Evolutionary conservation across 2,797 vertebrate genomes (phyloP), one percentile per base, ranked within the genome.

Genomic region (Manis javanica): DNA sequence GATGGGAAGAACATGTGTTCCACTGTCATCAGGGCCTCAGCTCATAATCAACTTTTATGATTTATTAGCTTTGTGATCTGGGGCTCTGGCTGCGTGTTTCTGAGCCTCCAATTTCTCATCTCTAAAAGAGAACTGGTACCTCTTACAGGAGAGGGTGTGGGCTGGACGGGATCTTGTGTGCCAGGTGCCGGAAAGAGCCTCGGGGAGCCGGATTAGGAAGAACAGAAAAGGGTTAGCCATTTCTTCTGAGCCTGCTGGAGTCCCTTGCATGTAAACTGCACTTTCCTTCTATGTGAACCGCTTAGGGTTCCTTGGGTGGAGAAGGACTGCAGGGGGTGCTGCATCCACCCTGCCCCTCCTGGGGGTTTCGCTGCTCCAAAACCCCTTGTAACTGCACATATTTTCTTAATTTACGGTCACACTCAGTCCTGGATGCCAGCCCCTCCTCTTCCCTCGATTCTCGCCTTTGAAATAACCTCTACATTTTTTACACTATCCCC

Each of bases 141-240:
- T 92, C 55, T 24, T 29, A 15, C 3, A 46, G 51, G 42, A 14
- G 4, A 21, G 0, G 42, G 51, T 66, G 24, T 53, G 37, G 23
- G 18, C 34, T 39, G 51, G 64, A 66, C 0, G 0, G 37, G 6
- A 46, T 46, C 29, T 2, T 0, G 2, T 14, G 24, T 42, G 16
- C 37, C 55, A 66, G 5, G 14, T n/a, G 29, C 14, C 15, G 68
- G 64, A 23, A 31, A 51, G 26, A 64, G 14, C 21, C 64, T 64
- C 12, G 4, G 16, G 46, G 31, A 51, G 66, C 13, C 14, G 16
- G 39, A 29, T 51, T 53, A 63, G 15, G 89, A 68, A 87, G 31
- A 68, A 29, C 46, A 64, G 64, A 51, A 34, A 16, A 21, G 16
- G 3, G 18, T 63, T 24, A 64, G 6, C 24, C 16, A 18, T 59